A percentile compares a stretch with the other conserved stretches of the same genome.
These are phyloP conservation scores for Mustela lutreola DNA, from an alignment of 2,113 vertebrate genomes.

Conservation along the genomic window DNA sequence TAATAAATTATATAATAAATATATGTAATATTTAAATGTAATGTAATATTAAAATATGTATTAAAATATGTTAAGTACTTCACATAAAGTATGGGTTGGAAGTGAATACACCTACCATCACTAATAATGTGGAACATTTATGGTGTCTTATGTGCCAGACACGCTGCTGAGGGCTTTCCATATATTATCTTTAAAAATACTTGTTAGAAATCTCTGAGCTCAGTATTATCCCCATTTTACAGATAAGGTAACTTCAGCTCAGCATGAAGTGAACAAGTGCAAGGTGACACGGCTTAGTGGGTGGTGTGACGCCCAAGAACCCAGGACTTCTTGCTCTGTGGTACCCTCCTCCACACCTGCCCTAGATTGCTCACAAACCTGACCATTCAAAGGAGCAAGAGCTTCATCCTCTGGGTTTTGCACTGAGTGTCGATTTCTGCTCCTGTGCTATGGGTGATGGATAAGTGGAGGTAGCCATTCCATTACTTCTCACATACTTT, in stretches of 20 bases:
- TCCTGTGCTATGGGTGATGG: neutral
- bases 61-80: neutral
- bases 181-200: slow-evolving; percentile 10
- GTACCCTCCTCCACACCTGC: no score
- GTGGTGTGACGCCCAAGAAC: neutral
- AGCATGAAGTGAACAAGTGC: neutral
- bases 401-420: neutral
- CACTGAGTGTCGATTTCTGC: neutral
- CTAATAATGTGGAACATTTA: neutral
- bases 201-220: neutral
- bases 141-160: neutral
- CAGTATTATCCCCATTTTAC: neutral
- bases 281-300: no score
- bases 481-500: neutral
- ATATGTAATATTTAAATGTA: no score
- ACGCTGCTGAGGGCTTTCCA: neutral
- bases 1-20: no score
- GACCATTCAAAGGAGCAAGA: neutral
- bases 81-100: neutral
- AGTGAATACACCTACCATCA: neutral
- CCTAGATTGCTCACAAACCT: neutral
- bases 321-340: neutral
- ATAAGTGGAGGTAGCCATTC: neutral
- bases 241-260: neutral
- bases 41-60: neutral